These are phyloP conservation scores for Platycheirus rosarum DNA, from an alignment of 2,888 invertebrate species.

Conservation along the genomic window DNA sequence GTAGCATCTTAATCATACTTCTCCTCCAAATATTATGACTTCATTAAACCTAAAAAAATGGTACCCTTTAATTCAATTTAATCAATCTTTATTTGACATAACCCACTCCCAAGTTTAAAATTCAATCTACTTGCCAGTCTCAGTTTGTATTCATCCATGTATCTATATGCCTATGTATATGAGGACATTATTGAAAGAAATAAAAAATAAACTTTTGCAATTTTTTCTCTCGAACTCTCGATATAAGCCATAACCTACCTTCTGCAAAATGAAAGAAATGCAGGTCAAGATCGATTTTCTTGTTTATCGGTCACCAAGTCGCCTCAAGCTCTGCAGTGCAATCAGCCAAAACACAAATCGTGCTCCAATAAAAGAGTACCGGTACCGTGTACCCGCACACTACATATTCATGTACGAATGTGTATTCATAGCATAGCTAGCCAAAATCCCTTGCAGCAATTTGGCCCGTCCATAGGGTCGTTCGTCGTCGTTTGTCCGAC, in stretches of 20 bases:
- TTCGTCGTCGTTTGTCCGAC: conserved; percentile 10
- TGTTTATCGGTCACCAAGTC: conserved; percentile 62
- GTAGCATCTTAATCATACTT: too few species aligned
- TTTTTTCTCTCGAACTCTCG: background rate
- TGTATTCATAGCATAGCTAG: conserved; percentile 1
- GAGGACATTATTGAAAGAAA: background rate
- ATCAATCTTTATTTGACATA: background rate
- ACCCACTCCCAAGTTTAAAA: background rate
- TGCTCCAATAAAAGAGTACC: conserved; percentile 36
- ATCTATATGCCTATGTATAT: background rate
- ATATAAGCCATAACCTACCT: background rate
- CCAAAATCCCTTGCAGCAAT: conserved; percentile 36
- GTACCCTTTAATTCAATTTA: background rate
- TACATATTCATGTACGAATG: too few species aligned
- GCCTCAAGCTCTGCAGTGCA: conserved; percentile 46
- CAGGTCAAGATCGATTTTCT: conserved; percentile 71
- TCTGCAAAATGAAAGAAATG: conserved; percentile 19
- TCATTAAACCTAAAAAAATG: background rate
- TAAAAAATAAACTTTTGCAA: conserved; percentile 3
- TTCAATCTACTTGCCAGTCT: background rate
- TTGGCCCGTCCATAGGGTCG: conserved; percentile 8
- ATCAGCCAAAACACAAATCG: conserved; percentile 61
- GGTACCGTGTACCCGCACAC: background rate
- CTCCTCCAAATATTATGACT: too few species aligned
- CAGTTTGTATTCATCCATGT: background rate